Evolutionary conservation across 2,113 vertebrate species (phyloP), one percentile per base, ranked within the genome.

Genomic region (Seriola quinqueradiata): DNA sequence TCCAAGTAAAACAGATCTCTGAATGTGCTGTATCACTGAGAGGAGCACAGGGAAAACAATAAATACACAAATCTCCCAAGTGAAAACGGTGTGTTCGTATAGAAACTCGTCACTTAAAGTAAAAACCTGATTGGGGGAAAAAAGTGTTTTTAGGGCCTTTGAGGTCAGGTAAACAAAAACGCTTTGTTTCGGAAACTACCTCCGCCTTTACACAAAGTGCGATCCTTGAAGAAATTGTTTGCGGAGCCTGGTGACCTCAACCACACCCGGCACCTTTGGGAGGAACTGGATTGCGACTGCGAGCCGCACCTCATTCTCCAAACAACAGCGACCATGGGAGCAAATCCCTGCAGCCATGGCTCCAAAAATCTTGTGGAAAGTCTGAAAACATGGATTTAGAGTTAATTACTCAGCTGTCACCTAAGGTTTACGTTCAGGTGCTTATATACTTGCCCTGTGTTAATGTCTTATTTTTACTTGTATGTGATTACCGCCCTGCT

Each of bases 401-500:
- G 28, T 70, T 16, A 65, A 52, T 42, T 67, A 54, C 61, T 68
- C 17, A 50, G 50, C 32, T 34, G 17, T 58, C 63, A 44, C 21
- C 58, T 55, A 36, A 42, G 19, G 11, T 8, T 36, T 11, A 65
- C n/a, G 28, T 25, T 34, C 16, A 13, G 16, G 25, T 60, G 66
- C 44, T 50, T 28, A 65, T 61, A 40, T 28, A 50, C 28, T 48
- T 57, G 17, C 23, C 23, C 25, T 48, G 50, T 5, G 48, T 48
- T 54, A 44, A 42, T 38, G 8, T 50, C 19, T 42, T 34, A 59
- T 25, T 42, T 77, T 52, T 6, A n/a, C 36, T 73, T 25, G 19
- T 58, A 44, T 63, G 23, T 9, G 36, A 23, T 68, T 63, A 64
- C 66, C 2, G 70, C 54, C 16, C 61, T 36, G 61, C 61, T 71